These are phyloP conservation scores for Eupithecia inturbata DNA, from an alignment of 2,888 invertebrate species.

Conservation along the genomic window DNA sequence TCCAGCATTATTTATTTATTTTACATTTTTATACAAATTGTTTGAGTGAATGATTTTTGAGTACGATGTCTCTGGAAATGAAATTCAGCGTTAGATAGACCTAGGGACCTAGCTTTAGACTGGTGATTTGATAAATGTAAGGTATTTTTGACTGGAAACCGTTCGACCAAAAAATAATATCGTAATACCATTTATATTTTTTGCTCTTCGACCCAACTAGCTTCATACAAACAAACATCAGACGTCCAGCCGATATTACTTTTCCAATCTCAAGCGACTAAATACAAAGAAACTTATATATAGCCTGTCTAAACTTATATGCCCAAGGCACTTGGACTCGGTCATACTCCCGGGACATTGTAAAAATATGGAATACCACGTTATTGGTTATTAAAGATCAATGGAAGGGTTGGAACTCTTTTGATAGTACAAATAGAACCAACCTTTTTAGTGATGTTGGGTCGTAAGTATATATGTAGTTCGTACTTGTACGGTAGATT, in stretches of 20 bases:
- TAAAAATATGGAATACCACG: slow-evolving; percentile 25
- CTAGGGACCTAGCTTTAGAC: neutral
- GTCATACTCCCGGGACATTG: slow-evolving; percentile 12
- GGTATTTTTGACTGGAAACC: neutral
- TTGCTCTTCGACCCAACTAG: neutral
- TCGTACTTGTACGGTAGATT: neutral
- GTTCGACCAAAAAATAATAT: too few relatives aligned
- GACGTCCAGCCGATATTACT: slow-evolving; percentile 9
- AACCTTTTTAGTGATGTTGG: slow-evolving; percentile 16
- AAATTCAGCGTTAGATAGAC: neutral
- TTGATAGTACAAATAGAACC: slow-evolving; percentile 27
- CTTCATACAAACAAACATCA: neutral
- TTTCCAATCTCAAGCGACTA: slow-evolving; percentile 40
- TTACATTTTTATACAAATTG: too few relatives aligned
- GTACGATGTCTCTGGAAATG: neutral
- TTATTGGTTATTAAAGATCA: slow-evolving; percentile 23
- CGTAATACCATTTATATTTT: too few relatives aligned
- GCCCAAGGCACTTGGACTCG: slow-evolving; percentile 39
- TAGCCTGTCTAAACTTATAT: slow-evolving; percentile 46
- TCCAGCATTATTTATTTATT: too few relatives aligned
- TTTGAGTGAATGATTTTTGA: neutral
- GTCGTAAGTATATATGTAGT: neutral
- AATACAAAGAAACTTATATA: slow-evolving; percentile 46
- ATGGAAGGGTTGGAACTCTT: slow-evolving; percentile 28
- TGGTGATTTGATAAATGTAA: neutral